These are phyloP conservation scores for Drosophila eohydei DNA, from an alignment of 2,888 invertebrate species.

Conservation along the genomic window DNA sequence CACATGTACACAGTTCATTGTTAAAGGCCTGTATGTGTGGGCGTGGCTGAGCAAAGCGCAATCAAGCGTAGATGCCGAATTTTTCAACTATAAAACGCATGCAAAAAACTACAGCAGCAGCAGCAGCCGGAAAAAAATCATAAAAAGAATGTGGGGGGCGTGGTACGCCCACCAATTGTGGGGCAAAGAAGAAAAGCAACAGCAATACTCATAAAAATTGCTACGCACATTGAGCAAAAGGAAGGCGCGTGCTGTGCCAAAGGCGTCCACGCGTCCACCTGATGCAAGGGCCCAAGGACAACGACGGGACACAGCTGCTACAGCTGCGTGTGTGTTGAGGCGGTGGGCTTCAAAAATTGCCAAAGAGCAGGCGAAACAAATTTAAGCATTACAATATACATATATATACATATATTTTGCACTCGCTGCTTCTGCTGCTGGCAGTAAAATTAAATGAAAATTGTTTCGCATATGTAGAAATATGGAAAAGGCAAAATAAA, in stretches of 20 bases:
- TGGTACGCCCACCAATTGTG: conserved; percentile 24
- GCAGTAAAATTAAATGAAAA: conserved; percentile 75
- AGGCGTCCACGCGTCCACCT: conserved; percentile 45
- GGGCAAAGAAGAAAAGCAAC: conserved; percentile 25
- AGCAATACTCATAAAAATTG: conserved; percentile 76
- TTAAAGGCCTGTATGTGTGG: conserved; percentile 20
- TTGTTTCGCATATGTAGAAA: conserved; percentile 43
- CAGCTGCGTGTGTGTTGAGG: not conserved
- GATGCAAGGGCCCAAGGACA: conserved; percentile 43
- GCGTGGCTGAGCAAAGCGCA: conserved; percentile 59
- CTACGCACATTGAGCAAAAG: conserved; percentile 71
- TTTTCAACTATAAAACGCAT: conserved; percentile 56
- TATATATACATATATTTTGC: conserved; percentile 20
- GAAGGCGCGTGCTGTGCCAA: conserved; percentile 34
- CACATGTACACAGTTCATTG: conserved; percentile 10
- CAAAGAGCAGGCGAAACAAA: conserved; percentile 52
- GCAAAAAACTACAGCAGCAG: conserved; percentile 61
- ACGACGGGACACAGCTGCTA: conserved; percentile 55
- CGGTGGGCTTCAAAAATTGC: not conserved
- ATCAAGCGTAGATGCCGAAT: conserved; percentile 61
- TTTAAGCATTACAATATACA: conserved; percentile 52
- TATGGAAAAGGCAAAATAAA: conserved; percentile 14
- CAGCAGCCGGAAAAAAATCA: conserved; percentile 59
- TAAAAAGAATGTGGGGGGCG: conserved; percentile 51
- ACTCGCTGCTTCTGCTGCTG: conserved; percentile 49